phyloP scores from a whole-genome alignment of 2,888 invertebrate species.

The Ormyrus rosae region DNA sequence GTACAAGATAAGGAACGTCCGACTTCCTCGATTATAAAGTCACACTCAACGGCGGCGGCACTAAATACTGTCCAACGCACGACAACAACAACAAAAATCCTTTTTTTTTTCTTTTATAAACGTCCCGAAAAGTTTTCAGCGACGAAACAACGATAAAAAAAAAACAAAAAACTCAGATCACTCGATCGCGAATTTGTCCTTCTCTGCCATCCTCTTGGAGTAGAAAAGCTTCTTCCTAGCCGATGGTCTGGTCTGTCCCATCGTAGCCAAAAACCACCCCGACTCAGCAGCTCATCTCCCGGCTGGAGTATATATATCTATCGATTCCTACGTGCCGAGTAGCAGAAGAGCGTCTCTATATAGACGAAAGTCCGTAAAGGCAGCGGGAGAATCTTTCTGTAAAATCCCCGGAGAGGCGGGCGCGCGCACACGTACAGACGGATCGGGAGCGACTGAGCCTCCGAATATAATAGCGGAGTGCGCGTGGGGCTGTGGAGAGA shows the following conservation, averaged over 20 bases:
- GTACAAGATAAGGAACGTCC: conserved; percentile 29
- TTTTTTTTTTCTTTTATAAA: not conserved
- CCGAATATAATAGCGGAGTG: conserved; percentile 25
- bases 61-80: not conserved
- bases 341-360: too few relatives aligned
- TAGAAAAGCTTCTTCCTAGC: conserved; percentile 63
- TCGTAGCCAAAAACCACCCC: conserved; percentile 44
- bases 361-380: too few relatives aligned
- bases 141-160: not conserved
- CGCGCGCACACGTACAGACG: conserved; percentile 48
- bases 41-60: not conserved
- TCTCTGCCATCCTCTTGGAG: conserved; percentile 63
- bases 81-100: not conserved
- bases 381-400: too few relatives aligned
- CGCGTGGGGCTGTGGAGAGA: conserved; percentile 12
- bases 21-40: conserved; percentile 14
- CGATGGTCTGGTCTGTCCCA: conserved; percentile 64
- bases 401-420: not conserved
- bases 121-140: not conserved
- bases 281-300: not conserved
- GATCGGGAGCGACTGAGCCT: conserved; percentile 62
- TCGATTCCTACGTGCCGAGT: too few relatives aligned
- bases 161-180: not conserved
- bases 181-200: conserved; percentile 62
- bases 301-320: too few relatives aligned